Evolutionary conservation across 2,888 invertebrate species (phyloP), one percentile per base, ranked within the genome.

Genomic region (Alsophila aescularia): DNA sequence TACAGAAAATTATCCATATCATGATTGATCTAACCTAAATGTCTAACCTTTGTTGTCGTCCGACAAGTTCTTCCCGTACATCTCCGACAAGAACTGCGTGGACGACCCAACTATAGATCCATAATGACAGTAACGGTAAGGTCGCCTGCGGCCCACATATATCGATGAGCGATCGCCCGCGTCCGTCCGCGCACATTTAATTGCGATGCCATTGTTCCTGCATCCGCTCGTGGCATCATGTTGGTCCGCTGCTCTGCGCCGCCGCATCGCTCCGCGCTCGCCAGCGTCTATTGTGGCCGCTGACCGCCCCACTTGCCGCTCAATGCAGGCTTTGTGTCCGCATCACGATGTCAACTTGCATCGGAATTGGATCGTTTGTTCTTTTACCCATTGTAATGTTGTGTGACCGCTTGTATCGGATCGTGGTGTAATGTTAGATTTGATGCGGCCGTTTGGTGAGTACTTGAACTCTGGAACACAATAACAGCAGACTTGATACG

Each of bases 171-270:
- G 18, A 32, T 60, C 35, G 36, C 40, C 44, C 62, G 60, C 57
- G 62, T 55, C 58, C 62, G 62, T 57, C 45, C 45, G 64, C 60
- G 64, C 68, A 66, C 67, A 66, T 69, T 72, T 83, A 84, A 82
- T 83, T 81, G 82, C 72, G 70, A 52, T 52, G 69, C 67, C 77
- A 79, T 84, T 82, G 83, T 85, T 77, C 80, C 77, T 73, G 71
- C 77, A 79, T 83, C 84, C 84, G 81, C 70, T 37, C 65, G 80
- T 83, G 84, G 83, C 83, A 75, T 83, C 83, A 83, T 64, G 67
- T n/a, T n/a, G n/a, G n/a, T 63, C 61, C 66, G 62, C 53, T 57
- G 62, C 21, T 9, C n/a, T 9, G 24, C 41, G 14, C 9, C 43
- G 27, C 41, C 15, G 27, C 37, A 8, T 12, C n/a, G 7, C 6